These are phyloP conservation scores for Percopsis omiscomaycus DNA, from an alignment of 2,797 vertebrate genomes.

Conservation along the genomic window DNA sequence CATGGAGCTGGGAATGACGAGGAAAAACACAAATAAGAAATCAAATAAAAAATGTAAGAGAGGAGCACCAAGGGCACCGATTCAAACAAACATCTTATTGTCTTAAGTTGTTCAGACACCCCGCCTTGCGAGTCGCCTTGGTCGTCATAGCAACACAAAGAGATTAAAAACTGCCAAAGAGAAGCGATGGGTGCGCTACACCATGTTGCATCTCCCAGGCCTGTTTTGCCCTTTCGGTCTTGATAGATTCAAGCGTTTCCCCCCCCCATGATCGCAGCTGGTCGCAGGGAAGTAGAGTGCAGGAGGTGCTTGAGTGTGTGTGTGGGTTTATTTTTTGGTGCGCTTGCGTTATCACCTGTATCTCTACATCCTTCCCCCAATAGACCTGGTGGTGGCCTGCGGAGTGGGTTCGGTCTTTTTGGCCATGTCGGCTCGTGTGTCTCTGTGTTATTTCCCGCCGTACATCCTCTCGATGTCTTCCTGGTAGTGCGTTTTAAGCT, in stretches of 20 bases:
- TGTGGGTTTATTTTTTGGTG: slow-evolving; percentile 62
- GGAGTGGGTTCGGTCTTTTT: slow-evolving; percentile 11
- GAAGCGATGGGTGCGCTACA: slow-evolving; percentile 4
- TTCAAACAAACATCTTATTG: slow-evolving; percentile 43
- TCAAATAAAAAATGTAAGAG: slow-evolving; percentile 13
- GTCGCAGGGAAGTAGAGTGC: slow-evolving; percentile 42
- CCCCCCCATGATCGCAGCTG: slow-evolving; percentile 52
- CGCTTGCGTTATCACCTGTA: slow-evolving; percentile 67
- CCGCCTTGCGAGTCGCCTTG: slow-evolving; percentile 24
- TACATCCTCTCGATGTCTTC: slow-evolving; percentile 98
- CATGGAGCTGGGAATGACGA: slow-evolving; percentile 5
- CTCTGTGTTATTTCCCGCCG: slow-evolving; percentile 82
- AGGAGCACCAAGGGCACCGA: slow-evolving; percentile 25
- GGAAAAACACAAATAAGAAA: neutral
- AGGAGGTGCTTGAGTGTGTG: slow-evolving; percentile 52
- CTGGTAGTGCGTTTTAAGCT: slow-evolving; percentile 92
- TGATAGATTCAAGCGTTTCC: slow-evolving; percentile 21
- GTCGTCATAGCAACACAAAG: slow-evolving; percentile 54
- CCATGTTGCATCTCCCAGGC: slow-evolving; percentile 6
- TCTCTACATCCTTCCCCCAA: neutral
- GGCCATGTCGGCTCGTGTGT: slow-evolving; percentile 27
- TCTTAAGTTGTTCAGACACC: slow-evolving; percentile 37
- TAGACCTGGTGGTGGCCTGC: neutral
- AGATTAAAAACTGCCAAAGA: slow-evolving; percentile 28
- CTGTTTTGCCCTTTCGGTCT: slow-evolving; percentile 36